Percentiles rank a stretch among this genome's conserved stretches.
These are phyloP conservation scores for Matsumurasca onukii DNA, from an alignment of 1,140 invertebrate species.

Conservation along the genomic window DNA sequence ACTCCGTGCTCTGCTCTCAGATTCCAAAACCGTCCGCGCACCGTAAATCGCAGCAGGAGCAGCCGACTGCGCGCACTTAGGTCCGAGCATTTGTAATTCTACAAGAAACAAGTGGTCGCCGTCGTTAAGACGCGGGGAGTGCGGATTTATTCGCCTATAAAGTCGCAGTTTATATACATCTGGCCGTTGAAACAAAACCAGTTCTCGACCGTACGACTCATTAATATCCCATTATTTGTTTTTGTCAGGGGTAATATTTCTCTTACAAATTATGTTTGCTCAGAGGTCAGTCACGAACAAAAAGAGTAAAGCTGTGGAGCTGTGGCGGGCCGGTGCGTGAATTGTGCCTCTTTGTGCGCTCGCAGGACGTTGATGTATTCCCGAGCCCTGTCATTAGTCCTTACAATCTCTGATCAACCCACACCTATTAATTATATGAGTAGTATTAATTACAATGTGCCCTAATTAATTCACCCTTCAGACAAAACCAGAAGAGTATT, in stretches of 20 bases:
- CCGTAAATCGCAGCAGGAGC: conserved; percentile 9
- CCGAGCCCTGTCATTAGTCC: not conserved
- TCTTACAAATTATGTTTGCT: not conserved
- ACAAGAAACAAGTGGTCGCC: not conserved
- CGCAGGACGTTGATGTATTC: conserved; percentile 1
- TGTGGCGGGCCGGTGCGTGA: not conserved
- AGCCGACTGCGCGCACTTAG: conserved; percentile 11
- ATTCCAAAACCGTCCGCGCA: conserved; percentile 2
- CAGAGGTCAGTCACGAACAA: not conserved
- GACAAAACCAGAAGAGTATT: not conserved
- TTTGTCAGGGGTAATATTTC: conserved; percentile 23
- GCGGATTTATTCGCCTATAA: conserved; percentile 7
- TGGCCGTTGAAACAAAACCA: not conserved
- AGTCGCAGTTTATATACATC: not conserved
- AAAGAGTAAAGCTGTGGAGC: not conserved
- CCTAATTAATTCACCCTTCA: conserved; percentile 4
- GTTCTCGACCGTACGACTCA: not conserved
- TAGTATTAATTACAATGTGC: conserved; percentile 17
- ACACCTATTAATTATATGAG: conserved; percentile 10
- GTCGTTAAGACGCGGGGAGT: not conserved
- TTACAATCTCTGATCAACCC: conserved; percentile 17
- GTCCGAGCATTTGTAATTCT: conserved; percentile 21
- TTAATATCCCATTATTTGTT: conserved; percentile 25
- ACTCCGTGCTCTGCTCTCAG: not conserved
- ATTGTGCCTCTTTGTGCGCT: not conserved